Evolutionary conservation across 2,113 vertebrate genomes (phyloP).

Genomic region (Pterocles gutturalis): DNA sequence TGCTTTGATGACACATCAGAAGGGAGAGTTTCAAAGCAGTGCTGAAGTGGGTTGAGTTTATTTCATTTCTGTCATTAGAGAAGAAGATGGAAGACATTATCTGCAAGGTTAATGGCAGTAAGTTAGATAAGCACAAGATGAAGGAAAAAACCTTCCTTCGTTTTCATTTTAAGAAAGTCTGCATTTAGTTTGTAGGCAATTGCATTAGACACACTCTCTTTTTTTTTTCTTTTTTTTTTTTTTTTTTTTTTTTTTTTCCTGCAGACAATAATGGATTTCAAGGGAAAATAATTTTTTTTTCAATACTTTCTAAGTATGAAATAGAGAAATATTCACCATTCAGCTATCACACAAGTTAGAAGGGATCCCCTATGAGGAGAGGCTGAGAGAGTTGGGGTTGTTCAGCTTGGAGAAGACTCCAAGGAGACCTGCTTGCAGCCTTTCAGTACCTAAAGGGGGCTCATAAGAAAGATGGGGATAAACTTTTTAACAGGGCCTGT

Average conservation of each 20-base stretch:
- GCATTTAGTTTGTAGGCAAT: background rate
- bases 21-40: constrained; percentile 54
- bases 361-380: background rate
- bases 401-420: no score
- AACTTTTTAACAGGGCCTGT: no score
- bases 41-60: constrained; percentile 21
- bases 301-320: background rate
- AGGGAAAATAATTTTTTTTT: background rate
- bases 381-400: no score
- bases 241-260: background rate
- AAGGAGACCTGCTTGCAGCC: no score
- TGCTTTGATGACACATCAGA: constrained; percentile 64
- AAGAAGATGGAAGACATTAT: constrained; percentile 3
- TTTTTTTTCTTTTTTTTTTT: background rate
- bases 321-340: background rate
- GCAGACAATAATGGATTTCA: background rate
- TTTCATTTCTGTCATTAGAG: constrained; percentile 43
- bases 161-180: background rate
- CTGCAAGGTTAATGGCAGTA: constrained; percentile 42
- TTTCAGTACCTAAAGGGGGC: no score
- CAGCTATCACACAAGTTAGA: background rate
- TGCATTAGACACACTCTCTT: background rate
- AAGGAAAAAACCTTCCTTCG: background rate
- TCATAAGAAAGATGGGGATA: no score
- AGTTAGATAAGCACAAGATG: constrained; percentile 55